Evolutionary conservation across 92 coral and sea anemone genomes (phyloP).

Genomic region (Pocillopora meandrina): DNA sequence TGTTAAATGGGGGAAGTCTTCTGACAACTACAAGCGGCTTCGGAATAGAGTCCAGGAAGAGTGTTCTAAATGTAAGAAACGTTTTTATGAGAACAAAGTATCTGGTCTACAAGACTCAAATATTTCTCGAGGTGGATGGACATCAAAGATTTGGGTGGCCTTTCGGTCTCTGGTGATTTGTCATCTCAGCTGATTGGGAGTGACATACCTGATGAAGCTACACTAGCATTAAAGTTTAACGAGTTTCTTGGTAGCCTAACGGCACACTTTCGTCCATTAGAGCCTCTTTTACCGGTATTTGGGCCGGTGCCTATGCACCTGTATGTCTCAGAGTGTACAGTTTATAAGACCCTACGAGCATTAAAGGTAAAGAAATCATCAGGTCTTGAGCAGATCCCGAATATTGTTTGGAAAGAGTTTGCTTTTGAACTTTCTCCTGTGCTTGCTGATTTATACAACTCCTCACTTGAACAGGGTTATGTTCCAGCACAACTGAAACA

Average conservation of each 20-base stretch:
- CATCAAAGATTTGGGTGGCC: too few species aligned
- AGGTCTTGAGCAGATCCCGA: background rate
- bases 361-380: background rate
- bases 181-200: constrained; percentile 13
- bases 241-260: constrained; percentile 6
- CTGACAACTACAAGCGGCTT: too few species aligned
- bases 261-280: background rate
- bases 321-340: constrained; percentile 16
- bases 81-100: too few species aligned
- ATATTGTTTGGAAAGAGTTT: background rate
- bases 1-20: too few species aligned
- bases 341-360: background rate
- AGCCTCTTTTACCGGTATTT: background rate
- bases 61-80: too few species aligned
- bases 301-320: background rate
- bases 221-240: background rate
- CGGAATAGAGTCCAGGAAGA: too few species aligned
- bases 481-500: background rate
- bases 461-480: background rate
- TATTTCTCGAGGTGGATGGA: too few species aligned
- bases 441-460: background rate
- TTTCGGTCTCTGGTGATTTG: background rate
- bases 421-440: background rate
- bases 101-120: too few species aligned
- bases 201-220: constrained; percentile 5